Evolutionary conservation across 1,140 invertebrate species (phyloP).

Genomic region (Drosophila prosaltans): DNA sequence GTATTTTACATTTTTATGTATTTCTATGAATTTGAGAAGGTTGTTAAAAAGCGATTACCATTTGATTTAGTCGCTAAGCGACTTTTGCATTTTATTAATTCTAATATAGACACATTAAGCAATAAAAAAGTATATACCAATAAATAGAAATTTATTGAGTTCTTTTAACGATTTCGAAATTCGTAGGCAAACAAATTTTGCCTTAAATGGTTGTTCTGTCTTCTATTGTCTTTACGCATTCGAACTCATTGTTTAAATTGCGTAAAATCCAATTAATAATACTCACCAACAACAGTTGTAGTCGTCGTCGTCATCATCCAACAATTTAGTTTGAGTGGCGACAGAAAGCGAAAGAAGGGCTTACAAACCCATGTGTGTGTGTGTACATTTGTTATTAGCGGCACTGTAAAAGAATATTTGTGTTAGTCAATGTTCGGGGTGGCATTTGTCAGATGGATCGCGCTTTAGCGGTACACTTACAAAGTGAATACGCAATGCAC

Average conservation of each 20-base stretch:
- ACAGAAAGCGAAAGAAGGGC: constrained; percentile 39
- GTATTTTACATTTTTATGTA: no score
- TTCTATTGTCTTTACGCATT: constrained; percentile 33
- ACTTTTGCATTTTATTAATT: no score
- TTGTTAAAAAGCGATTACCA: no score
- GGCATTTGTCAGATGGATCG: neutral
- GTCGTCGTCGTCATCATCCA: constrained; percentile 15
- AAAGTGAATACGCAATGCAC: constrained; percentile 30
- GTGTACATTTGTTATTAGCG: constrained; percentile 6
- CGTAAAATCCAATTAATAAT: constrained; percentile 75
- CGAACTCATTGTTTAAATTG: constrained; percentile 58
- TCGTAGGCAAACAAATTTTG: neutral
- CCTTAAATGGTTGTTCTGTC: neutral
- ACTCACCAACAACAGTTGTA: constrained; percentile 13
- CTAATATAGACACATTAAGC: no score
- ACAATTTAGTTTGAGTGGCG: constrained; percentile 27
- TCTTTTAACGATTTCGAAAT: neutral
- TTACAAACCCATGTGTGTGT: constrained; percentile 35
- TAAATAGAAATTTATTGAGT: neutral
- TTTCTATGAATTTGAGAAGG: no score
- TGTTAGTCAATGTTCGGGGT: constrained; percentile 14
- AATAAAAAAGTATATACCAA: neutral
- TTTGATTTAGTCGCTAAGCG: no score
- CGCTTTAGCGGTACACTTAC: constrained; percentile 26
- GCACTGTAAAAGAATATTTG: constrained; percentile 53